phyloP scores from a whole-genome alignment of 2,797 vertebrate genomes.

The Triplophysa yarkandensis region DNA sequence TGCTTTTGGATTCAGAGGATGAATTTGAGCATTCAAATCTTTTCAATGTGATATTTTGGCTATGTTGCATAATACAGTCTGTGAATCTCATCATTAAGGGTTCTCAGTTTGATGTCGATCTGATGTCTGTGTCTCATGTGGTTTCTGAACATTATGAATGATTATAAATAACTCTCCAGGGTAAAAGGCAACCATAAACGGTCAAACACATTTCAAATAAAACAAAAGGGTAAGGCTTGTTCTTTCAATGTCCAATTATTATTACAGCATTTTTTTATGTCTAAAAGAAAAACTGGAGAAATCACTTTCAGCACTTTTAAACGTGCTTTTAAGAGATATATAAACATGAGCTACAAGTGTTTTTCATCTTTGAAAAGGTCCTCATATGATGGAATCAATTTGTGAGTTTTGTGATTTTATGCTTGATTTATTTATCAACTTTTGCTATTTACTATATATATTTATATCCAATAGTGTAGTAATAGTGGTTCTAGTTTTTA shows the following conservation, averaged over 20 bases:
- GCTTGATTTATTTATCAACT: no score
- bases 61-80: slow-evolving; percentile 7
- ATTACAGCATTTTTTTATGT: slow-evolving; percentile 1
- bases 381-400: no score
- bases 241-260: not conserved
- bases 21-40: slow-evolving; percentile 4
- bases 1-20: slow-evolving; percentile 1
- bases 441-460: no score
- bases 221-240: not conserved
- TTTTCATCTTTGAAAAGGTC: no score
- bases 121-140: slow-evolving; percentile 15
- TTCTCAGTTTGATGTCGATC: slow-evolving; percentile 17
- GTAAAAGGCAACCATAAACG: slow-evolving; percentile 4
- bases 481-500: no score
- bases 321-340: not conserved
- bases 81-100: slow-evolving; percentile 6
- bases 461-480: not conserved
- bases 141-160: slow-evolving; percentile 19
- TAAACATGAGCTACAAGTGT: no score
- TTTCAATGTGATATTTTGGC: slow-evolving; percentile 5
- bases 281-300: not conserved
- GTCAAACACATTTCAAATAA: not conserved
- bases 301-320: not conserved
- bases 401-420: no score
- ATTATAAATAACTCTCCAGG: slow-evolving; percentile 5